phyloP scores from a whole-genome alignment of 2,113 vertebrate species.

The Notiomystis cincta region DNA sequence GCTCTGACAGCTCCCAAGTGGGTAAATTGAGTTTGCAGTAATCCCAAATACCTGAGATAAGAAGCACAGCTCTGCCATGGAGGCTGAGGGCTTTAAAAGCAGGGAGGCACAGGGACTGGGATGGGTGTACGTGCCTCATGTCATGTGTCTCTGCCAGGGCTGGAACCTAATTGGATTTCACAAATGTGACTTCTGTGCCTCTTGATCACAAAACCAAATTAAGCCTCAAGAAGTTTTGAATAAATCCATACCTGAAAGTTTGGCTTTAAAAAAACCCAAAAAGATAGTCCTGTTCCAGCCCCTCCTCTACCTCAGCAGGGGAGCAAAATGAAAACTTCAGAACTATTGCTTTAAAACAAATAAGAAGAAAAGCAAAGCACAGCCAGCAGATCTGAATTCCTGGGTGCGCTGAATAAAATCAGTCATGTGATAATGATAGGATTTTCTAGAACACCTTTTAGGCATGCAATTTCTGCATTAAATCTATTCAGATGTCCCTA shows the following conservation, averaged over 20 bases:
- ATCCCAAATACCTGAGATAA: background rate
- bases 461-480: slow-evolving; percentile 7
- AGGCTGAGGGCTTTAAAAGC: background rate
- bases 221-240: background rate
- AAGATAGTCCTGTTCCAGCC: background rate
- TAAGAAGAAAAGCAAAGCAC: background rate
- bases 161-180: slow-evolving; percentile 30
- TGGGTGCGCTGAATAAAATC: slow-evolving; percentile 37
- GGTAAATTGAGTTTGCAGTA: background rate
- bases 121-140: background rate
- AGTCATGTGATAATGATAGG: slow-evolving; percentile 39
- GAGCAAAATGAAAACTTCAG: background rate
- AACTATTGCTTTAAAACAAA: background rate
- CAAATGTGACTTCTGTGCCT: background rate
- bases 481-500: slow-evolving; percentile 2
- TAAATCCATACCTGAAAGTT: background rate
- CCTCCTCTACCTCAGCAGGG: background rate
- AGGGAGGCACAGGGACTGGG: background rate
- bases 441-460: slow-evolving; percentile 63
- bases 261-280: background rate
- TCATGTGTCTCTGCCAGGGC: background rate
- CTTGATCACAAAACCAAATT: slow-evolving; percentile 23
- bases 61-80: background rate
- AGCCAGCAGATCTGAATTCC: background rate
- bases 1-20: background rate